phyloP scores from a whole-genome alignment of 2,797 vertebrate genomes.

The Rallus crepitans region DNA sequence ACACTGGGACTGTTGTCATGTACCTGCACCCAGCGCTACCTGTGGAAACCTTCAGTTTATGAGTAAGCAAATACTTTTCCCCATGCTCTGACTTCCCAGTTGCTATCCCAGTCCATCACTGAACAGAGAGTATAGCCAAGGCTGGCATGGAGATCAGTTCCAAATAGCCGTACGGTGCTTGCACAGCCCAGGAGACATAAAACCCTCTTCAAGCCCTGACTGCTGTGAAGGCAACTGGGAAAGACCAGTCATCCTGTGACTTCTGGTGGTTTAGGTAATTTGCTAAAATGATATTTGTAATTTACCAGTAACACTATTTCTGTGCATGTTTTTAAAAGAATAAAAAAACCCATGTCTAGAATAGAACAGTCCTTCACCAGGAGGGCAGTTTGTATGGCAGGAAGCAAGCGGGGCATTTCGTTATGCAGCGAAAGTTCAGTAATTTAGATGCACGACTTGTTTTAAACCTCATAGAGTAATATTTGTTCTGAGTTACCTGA shows the following conservation, averaged over 20 bases:
- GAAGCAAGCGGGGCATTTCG: neutral
- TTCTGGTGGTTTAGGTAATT: neutral
- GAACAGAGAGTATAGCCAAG: neutral
- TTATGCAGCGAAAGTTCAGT: neutral
- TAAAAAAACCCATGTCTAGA: fast-evolving
- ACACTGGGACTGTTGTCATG: fast-evolving
- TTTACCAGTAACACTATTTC: neutral
- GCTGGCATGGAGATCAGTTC: neutral
- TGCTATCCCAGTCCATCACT: too few relatives aligned
- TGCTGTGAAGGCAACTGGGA: neutral
- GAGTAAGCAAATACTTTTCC: neutral
- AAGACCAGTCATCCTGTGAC: neutral
- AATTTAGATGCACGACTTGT: slow-evolving; percentile 22
- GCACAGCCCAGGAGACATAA: neutral
- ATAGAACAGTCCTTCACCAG: neutral
- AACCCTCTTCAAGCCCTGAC: neutral
- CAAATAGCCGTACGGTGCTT: neutral
- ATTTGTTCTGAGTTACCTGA: slow-evolving; percentile 45
- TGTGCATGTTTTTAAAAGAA: neutral
- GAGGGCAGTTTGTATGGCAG: neutral
- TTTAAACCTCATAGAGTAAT: neutral
- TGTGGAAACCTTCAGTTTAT: neutral
- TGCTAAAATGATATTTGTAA: neutral
- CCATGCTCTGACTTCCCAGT: neutral
- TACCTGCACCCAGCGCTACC: fast-evolving